Evolutionary conservation across 2,888 invertebrate genomes (phyloP).

Genomic region (Cryptocephalus primarius): DNA sequence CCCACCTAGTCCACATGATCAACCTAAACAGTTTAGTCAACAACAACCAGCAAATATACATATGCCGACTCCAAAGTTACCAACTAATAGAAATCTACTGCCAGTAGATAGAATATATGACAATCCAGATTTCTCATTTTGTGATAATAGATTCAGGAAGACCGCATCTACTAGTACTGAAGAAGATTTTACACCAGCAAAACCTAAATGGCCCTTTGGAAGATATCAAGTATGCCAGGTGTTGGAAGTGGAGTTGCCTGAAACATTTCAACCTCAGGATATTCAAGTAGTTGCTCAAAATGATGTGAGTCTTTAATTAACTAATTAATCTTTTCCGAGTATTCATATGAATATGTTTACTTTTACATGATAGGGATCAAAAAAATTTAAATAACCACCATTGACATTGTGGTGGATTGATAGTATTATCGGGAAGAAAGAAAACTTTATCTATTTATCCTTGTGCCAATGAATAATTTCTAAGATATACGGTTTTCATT

Average conservation of each 20-base stretch:
- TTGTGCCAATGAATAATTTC: too few species aligned
- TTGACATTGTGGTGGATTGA: too few species aligned
- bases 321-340: neutral
- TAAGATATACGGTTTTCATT: too few species aligned
- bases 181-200: slow-evolving; percentile 8
- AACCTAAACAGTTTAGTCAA: slow-evolving; percentile 29
- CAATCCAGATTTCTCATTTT: neutral
- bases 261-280: slow-evolving; percentile 17
- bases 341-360: neutral
- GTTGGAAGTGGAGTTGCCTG: slow-evolving; percentile 29
- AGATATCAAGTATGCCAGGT: slow-evolving; percentile 43
- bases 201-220: slow-evolving; percentile 43
- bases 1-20: slow-evolving; percentile 26
- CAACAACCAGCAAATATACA: slow-evolving; percentile 27
- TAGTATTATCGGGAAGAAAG: too few species aligned
- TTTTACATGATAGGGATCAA: too few species aligned
- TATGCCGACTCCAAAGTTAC: slow-evolving; percentile 26
- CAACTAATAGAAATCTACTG: slow-evolving; percentile 15
- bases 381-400: too few species aligned
- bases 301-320: slow-evolving; percentile 19
- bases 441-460: too few species aligned
- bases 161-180: slow-evolving; percentile 14
- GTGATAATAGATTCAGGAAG: slow-evolving; percentile 11
- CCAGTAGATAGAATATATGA: slow-evolving; percentile 6
- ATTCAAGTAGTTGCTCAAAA: slow-evolving; percentile 20